Base-by-base conservation (phyloP, 2,888 invertebrate genomes). In the Peribatodes rhomboidaria region DNA sequence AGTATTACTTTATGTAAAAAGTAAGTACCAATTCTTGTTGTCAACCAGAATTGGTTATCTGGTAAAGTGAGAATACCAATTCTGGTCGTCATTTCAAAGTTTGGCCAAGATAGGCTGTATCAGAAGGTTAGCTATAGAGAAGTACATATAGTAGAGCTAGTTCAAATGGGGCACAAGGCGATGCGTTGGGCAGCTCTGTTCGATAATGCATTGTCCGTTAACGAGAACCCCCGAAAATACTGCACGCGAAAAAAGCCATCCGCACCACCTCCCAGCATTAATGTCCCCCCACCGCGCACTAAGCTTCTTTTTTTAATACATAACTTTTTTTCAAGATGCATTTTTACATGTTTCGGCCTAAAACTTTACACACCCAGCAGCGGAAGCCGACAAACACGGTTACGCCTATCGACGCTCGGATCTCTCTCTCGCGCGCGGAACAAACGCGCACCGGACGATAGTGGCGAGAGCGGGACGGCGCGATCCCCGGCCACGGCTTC, bases 311-410 rank as follows among this genome's bases (percentile, higher is more conserved):
- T 93, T 93, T 93, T 90, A 92, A 93, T 92, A 92, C 93, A 93
- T 93, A 93, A 93, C 93, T 93, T 93, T 93, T 93, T 93, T 93
- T 92, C 92, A 93, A 93, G 92, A 92, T 93, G 92, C 93, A 93
- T 92, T 93, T 93, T 92, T 93, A 93, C 93, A 92, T 91, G 93
- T 93, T 92, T 92, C 91, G 92, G 92, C 92, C 92, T 92, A 92
- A 93, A 92, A 92, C 92, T 93, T 93, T 92, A 92, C 92, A 92
- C 92, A 91, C 92, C 92, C 92, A 91, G 85, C 80, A 84, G 90
- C 71, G 79, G 72, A 84, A 85, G 83, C 81, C 78, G 90, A 88
- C 75, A 82, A 79, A 87, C 84, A 65, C 79, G 90, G 92, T 80
- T 83, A 86, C 93, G 93, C 93, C 93, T 92, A 83, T 90, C 85